Conservation (phyloP, 2,113 vertebrate genomes). For the Paedocypris sp. region DNA sequence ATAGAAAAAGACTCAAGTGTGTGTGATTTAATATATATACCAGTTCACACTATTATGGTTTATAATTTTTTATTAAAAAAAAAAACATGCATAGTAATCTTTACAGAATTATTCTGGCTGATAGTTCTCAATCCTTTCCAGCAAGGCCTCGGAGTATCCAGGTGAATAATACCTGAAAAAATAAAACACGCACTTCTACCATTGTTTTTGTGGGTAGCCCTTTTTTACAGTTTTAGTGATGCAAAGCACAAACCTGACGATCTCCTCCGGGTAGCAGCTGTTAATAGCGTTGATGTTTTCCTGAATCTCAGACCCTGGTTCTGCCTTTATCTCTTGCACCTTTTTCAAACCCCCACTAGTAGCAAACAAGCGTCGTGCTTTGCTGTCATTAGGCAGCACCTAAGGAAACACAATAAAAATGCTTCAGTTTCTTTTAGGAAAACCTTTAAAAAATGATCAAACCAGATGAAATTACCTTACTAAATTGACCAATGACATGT, state of each 20-base stretch:
- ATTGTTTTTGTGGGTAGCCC: too few relatives aligned
- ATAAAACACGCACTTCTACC: too few relatives aligned
- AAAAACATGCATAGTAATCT: too few relatives aligned
- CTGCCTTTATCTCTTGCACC: slow-evolving; percentile 83
- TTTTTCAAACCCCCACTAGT: slow-evolving; percentile 89
- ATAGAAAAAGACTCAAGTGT: too few relatives aligned
- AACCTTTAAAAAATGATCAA: too few relatives aligned
- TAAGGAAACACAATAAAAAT: slow-evolving; percentile 36
- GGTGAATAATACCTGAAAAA: slow-evolving; percentile 83
- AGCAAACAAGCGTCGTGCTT: slow-evolving; percentile 83
- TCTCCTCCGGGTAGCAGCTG: slow-evolving; percentile 86
- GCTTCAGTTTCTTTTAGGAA: background rate
- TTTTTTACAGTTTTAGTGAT: too few relatives aligned
- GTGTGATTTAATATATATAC: too few relatives aligned
- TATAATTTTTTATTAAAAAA: too few relatives aligned
- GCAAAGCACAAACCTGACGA: slow-evolving; percentile 73
- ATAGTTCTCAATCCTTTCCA: slow-evolving; percentile 78
- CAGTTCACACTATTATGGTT: too few relatives aligned
- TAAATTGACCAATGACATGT: slow-evolving; percentile 82
- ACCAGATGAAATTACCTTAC: too few relatives aligned
- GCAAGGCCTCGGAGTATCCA: slow-evolving; percentile 76
- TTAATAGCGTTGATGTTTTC: slow-evolving; percentile 85
- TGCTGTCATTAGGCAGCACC: slow-evolving; percentile 86
- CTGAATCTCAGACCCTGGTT: slow-evolving; percentile 76
- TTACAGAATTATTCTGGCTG: slow-evolving; percentile 57